These are phyloP conservation scores for Parelbella ahira DNA, from an alignment of 2,888 invertebrate species.

Conservation along the genomic window DNA sequence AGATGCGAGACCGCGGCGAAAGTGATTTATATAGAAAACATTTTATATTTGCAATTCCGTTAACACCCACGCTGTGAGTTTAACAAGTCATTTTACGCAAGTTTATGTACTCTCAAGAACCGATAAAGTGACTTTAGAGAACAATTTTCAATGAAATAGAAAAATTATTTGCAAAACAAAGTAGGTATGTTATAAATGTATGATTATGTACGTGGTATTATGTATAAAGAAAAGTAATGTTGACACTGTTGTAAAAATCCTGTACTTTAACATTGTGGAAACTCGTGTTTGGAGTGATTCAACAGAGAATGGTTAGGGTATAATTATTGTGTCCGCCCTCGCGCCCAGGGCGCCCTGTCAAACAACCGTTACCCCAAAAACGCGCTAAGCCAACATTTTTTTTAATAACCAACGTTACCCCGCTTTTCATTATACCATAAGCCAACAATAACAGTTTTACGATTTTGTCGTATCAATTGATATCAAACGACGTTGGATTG, in stretches of 20 bases:
- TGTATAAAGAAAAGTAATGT: slow-evolving; percentile 1
- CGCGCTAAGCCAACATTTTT: slow-evolving; percentile 65
- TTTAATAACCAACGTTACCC: slow-evolving; percentile 57
- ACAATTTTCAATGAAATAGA: too few relatives aligned
- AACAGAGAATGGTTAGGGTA: slow-evolving; percentile 16
- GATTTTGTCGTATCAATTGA: slow-evolving; percentile 39
- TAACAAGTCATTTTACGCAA: too few relatives aligned
- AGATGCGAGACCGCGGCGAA: slow-evolving; percentile 26
- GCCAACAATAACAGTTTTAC: slow-evolving; percentile 43
- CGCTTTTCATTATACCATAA: slow-evolving; percentile 45
- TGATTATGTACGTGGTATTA: too few relatives aligned
- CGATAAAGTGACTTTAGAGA: too few relatives aligned
- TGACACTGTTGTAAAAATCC: background rate
- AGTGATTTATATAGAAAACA: slow-evolving; percentile 6
- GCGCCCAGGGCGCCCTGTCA: slow-evolving; percentile 50
- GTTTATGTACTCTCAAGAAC: too few relatives aligned
- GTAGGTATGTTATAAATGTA: too few relatives aligned
- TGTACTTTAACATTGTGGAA: slow-evolving; percentile 7
- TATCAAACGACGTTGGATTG: slow-evolving; percentile 43
- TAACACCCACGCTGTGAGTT: background rate
- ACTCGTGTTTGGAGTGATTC: slow-evolving; percentile 12
- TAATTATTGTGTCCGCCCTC: slow-evolving; percentile 25
- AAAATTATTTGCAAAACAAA: too few relatives aligned
- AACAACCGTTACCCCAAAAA: slow-evolving; percentile 71
- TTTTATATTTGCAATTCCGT: background rate